Conservation (phyloP, 2,888 invertebrate species). For the Folsomia candida region DNA sequence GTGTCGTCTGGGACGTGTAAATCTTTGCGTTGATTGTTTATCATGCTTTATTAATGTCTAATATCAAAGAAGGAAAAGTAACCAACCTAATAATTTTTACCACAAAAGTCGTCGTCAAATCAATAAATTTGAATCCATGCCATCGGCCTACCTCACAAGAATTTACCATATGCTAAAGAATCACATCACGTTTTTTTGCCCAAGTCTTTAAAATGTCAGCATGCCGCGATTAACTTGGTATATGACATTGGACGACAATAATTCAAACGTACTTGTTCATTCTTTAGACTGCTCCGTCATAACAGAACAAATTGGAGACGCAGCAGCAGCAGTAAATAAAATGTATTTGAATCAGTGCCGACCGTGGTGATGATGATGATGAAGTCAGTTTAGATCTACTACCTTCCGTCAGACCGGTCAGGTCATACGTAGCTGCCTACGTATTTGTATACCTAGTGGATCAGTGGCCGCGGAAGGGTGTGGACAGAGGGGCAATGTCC, state of each 20-base stretch:
- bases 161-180: neutral
- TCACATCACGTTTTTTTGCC: neutral
- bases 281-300: neutral
- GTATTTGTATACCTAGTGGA: no score
- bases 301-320: neutral
- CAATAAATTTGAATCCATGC: neutral
- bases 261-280: neutral
- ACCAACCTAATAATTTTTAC: neutral
- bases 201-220: constrained; percentile 17
- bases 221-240: constrained; percentile 4
- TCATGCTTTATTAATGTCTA: neutral
- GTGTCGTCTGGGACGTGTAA: neutral
- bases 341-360: neutral
- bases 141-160: neutral
- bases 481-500: no score
- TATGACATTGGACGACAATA: constrained; percentile 2
- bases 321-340: no score
- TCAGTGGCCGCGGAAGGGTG: no score
- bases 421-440: no score
- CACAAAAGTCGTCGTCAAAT: neutral
- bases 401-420: neutral
- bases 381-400: neutral
- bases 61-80: neutral
- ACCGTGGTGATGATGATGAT: neutral
- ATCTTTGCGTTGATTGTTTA: neutral